phyloP scores from a whole-genome alignment of 2,113 vertebrate genomes.

The Dipodomys stephensi region DNA sequence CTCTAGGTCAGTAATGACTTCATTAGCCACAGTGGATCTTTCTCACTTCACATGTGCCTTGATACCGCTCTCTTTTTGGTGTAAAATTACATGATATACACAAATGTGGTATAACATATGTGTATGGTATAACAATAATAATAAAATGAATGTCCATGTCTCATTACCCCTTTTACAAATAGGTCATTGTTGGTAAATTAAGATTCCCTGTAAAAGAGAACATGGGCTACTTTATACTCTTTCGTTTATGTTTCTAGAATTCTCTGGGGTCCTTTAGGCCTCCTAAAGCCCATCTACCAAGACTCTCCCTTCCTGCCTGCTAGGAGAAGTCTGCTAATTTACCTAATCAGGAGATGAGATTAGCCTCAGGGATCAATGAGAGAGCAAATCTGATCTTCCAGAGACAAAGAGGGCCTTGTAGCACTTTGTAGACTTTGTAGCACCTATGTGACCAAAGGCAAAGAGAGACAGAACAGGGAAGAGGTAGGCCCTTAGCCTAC shows the following conservation, averaged over 20 bases:
- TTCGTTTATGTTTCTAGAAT: neutral
- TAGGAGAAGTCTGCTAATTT: neutral
- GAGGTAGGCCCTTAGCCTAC: neutral
- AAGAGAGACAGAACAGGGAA: neutral
- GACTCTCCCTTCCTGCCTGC: neutral
- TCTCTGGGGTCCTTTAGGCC: neutral
- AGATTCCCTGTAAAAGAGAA: neutral
- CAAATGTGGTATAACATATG: neutral
- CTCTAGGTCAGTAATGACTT: neutral
- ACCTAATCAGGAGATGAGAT: neutral
- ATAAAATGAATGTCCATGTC: neutral
- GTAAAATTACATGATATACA: neutral
- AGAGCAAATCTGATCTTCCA: slow-evolving; percentile 30
- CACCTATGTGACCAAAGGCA: neutral
- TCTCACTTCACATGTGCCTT: neutral
- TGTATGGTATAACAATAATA: neutral
- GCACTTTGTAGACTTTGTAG: neutral
- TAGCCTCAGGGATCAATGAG: neutral
- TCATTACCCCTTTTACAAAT: neutral
- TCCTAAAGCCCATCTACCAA: neutral
- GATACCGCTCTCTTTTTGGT: neutral
- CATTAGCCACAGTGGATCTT: neutral
- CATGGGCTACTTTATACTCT: neutral
- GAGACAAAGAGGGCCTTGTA: neutral
- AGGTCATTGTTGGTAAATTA: neutral